Evolutionary conservation across 2,113 vertebrate species (phyloP).

Genomic region (Cathartes aura): DNA sequence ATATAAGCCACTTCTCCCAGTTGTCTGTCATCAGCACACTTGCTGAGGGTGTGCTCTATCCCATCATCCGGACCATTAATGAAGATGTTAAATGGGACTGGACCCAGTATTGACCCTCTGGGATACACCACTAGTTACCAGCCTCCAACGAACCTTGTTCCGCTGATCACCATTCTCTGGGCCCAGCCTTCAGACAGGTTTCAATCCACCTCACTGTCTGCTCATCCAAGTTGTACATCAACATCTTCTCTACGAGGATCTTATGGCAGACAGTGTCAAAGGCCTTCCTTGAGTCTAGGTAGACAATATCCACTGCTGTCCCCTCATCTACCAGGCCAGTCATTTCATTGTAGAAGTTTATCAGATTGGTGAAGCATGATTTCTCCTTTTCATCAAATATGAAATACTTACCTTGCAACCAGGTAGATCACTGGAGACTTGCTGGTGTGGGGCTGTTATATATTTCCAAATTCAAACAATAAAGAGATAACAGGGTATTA

Average conservation of each 20-base stretch:
- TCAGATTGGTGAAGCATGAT: background rate
- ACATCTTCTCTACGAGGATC: background rate
- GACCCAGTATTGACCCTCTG: background rate
- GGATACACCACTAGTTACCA: background rate
- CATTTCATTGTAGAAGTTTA: background rate
- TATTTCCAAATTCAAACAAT: background rate
- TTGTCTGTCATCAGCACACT: background rate
- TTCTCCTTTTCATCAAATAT: background rate
- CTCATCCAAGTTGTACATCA: background rate
- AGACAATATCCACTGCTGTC: background rate
- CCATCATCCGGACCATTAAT: background rate
- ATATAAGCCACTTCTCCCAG: background rate
- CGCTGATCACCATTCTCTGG: background rate
- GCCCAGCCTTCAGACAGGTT: background rate
- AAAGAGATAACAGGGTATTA: background rate
- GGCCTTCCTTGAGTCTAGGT: background rate
- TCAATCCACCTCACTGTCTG: background rate
- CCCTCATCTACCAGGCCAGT: background rate
- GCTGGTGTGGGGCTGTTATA: background rate
- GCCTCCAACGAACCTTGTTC: background rate
- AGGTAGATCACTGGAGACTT: background rate
- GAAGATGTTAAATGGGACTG: background rate
- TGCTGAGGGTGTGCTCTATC: background rate
- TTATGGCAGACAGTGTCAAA: background rate
- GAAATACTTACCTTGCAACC: background rate